Evolutionary conservation across 2,888 invertebrate species (phyloP), one percentile per base, ranked within the genome.

Genomic region (Yponomeuta malinellus): DNA sequence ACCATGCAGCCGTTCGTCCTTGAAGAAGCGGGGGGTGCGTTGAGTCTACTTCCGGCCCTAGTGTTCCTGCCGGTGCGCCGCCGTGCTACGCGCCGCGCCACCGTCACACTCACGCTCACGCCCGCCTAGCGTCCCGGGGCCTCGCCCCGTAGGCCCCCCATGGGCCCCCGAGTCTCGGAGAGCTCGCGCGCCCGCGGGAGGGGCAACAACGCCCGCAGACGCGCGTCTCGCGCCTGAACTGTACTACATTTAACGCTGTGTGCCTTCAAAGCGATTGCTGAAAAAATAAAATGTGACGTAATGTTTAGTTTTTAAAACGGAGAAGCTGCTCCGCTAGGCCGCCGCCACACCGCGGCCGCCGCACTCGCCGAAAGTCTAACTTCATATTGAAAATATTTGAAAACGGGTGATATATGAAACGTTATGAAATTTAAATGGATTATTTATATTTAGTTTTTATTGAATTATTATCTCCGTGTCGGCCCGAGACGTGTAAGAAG

Each of bases 1-100:
- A 95, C 97, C 76, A 98, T 98, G 98, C 98, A 98, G 93, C 97
- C 98, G 72, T 98, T 98, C 92, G 94, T 97, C 78, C 93, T 98
- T 87, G 96, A 97, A 87, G 92, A 92, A 78, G 86, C 92, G 79
- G 89, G 90, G 77, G 91, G 90, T 76, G 92, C 90, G 83, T 88
- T 90, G 78, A 95, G 95, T 85, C 96, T 98, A 89, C 95, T 97
- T 82, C 97, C 98, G 76, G 97, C 98, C 79, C 94, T 98, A 80
- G 97, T 98, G 88, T 98, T 97, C 93, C 94, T 98, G 92, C 98
- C 98, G 75, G 98, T 98, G 83, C 95, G 96, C 78, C 95, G 97
- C 85, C 95, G 96, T 87, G 95, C 98, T 81, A 96, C 95, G 83
- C 95, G 96, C 83, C 96, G 97, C 78, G 94, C 98, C 79, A 97